These are phyloP conservation scores for Diploptera punctata DNA, from an alignment of 2,888 invertebrate species.

Conservation along the genomic window DNA sequence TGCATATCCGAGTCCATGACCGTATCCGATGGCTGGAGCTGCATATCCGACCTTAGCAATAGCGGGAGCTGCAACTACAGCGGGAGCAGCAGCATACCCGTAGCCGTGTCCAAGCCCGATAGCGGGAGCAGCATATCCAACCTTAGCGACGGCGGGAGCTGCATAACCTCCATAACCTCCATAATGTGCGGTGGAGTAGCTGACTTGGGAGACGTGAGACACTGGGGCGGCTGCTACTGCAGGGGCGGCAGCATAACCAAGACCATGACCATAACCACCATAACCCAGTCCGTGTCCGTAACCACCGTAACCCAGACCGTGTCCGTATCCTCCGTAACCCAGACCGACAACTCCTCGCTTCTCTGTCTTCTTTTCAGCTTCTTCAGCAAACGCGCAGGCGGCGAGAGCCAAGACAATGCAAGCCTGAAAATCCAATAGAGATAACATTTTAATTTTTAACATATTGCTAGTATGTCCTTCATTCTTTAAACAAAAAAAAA, in stretches of 20 bases:
- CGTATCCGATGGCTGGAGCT: conserved; percentile 38
- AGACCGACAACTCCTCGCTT: conserved; percentile 48
- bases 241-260: conserved; percentile 35
- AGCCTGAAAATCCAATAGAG: conserved; percentile 31
- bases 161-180: not conserved
- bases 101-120: conserved; percentile 31
- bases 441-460: too few species aligned
- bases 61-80: conserved; percentile 23
- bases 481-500: too few species aligned
- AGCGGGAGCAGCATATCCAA: conserved; percentile 36
- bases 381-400: conserved; percentile 41
- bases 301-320: conserved; percentile 28
- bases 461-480: too few species aligned
- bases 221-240: conserved; percentile 28
- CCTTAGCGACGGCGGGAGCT: conserved; percentile 34
- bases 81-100: conserved; percentile 24
- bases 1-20: conserved; percentile 32
- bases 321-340: conserved; percentile 40
- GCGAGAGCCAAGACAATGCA: conserved; percentile 40
- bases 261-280: conserved; percentile 15
- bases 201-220: not conserved
- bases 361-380: conserved; percentile 47
- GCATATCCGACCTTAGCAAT: conserved; percentile 34
- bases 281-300: conserved; percentile 35
- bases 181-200: conserved; percentile 24